Percentiles rank a stretch among this genome's conserved stretches.
Evolutionary conservation across 2,113 vertebrate genomes (phyloP).

Genomic region (Heteronetta atricapilla): DNA sequence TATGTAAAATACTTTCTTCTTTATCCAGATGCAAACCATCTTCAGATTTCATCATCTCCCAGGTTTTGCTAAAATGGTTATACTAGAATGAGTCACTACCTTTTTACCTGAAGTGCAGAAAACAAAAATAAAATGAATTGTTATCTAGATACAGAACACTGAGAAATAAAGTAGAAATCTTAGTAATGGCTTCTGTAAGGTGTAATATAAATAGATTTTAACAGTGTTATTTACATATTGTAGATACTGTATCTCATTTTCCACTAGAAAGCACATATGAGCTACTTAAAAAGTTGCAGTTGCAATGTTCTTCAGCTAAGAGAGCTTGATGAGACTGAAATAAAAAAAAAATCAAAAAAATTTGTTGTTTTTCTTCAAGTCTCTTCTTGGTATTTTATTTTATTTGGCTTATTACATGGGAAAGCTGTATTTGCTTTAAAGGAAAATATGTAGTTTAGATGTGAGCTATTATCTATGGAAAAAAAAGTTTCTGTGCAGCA

Average conservation of each 20-base stretch:
- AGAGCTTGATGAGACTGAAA: not conserved
- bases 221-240: not conserved
- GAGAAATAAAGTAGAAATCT: not conserved
- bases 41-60: not conserved
- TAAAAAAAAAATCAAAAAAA: not conserved
- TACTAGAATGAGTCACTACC: not conserved
- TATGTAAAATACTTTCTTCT: not conserved
- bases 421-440: slow-evolving; percentile 30
- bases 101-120: not conserved
- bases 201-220: not conserved
- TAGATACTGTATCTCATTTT: not conserved
- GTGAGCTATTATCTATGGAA: slow-evolving; percentile 12
- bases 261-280: not conserved
- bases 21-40: not conserved
- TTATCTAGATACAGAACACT: not conserved
- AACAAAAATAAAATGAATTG: not conserved
- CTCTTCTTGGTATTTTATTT: slow-evolving; percentile 56
- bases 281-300: not conserved
- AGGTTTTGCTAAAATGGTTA: not conserved
- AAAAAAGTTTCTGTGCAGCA: not conserved
- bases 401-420: slow-evolving; percentile 58
- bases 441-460: slow-evolving; percentile 24
- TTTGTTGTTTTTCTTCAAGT: slow-evolving; percentile 17
- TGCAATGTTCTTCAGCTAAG: not conserved
- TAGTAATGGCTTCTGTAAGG: not conserved